Evolutionary conservation across 2,113 vertebrate species (phyloP), one percentile per base, ranked within the genome.

Genomic region (Hippocampus zosterae): DNA sequence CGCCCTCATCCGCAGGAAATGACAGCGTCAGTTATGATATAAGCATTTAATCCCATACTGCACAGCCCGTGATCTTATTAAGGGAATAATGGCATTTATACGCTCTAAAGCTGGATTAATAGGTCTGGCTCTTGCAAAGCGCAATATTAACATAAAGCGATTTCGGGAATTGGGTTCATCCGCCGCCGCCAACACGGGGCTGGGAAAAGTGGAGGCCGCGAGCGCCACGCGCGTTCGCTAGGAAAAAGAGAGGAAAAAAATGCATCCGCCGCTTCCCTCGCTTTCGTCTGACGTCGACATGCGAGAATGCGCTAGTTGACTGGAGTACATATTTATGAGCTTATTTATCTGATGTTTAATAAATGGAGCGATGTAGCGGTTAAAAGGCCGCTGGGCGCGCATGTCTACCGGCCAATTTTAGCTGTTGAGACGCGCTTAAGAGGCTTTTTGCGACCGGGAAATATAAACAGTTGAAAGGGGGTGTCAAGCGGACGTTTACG

Each of bases 61-160:
- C 90, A 88, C 88, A 92, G 88, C 87, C 91, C 81, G 82, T 92
- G 91, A 92, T 92, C 91, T 91, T 92, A 93, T 93, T 93, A 92
- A 88, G 89, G 89, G 89, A 90, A 93, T 92, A 93, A 92, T 92
- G 86, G 86, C 88, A 91, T 82, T 92, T 91, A 92, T 87, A 84
- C 87, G 82, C 89, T 88, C 42, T 92, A 91, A 90, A 91, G 89
- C 90, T 88, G 90, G 91, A 92, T 93, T 92, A 93, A 93, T 92
- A 89, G 90, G 88, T 81, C 88, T 89, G 57, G 84, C 79, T 84
- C 87, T 82, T 80, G 83, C 88, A 91, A 90, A 89, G 85, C 85
- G 83, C 86, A 91, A 90, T 91, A 92, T 92, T 92, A 91, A 90
- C 91, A 92, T 92, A 92, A 92, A 91, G 85, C 91, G 90, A 92